Conservation (phyloP, 1,140 invertebrate genomes). For the Euura saliciscinereae region DNA sequence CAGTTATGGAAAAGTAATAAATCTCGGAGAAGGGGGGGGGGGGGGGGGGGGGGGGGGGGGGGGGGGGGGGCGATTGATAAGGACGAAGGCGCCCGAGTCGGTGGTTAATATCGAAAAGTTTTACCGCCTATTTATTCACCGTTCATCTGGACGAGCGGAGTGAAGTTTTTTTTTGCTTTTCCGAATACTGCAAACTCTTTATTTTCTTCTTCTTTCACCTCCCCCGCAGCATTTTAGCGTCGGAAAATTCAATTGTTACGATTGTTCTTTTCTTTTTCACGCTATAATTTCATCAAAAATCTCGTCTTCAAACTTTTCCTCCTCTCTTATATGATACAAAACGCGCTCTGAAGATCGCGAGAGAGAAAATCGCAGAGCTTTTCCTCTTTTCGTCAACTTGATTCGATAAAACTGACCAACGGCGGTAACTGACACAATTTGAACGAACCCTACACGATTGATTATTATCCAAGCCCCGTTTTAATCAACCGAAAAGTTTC, state of each 20-base stretch:
- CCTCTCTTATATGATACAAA: not conserved
- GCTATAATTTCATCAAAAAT: not conserved
- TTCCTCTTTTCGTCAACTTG: not conserved
- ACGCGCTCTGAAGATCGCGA: not conserved
- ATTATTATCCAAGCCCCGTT: no score
- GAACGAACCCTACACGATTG: no score
- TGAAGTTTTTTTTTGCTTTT: not conserved
- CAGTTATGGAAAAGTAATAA: not conserved
- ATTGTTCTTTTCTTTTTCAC: not conserved
- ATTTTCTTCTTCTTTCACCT: not conserved
- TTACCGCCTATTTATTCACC: constrained; percentile 5
- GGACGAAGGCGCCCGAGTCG: not conserved
- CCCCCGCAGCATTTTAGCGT: constrained; percentile 1
- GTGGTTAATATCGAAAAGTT: constrained; percentile 3
- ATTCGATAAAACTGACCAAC: no score
- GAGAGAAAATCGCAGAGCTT: not conserved
- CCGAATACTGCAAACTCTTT: not conserved
- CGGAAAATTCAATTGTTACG: not conserved
- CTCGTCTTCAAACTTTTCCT: not conserved
- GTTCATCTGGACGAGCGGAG: not conserved
- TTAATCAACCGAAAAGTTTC: no score
- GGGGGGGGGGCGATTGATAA: not conserved
- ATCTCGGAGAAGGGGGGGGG: constrained; percentile 11
- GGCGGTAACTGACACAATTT: no score
- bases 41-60: not conserved